These are phyloP conservation scores for Ptychadena robeensis DNA, from an alignment of 2,797 vertebrate species.

Conservation along the genomic window DNA sequence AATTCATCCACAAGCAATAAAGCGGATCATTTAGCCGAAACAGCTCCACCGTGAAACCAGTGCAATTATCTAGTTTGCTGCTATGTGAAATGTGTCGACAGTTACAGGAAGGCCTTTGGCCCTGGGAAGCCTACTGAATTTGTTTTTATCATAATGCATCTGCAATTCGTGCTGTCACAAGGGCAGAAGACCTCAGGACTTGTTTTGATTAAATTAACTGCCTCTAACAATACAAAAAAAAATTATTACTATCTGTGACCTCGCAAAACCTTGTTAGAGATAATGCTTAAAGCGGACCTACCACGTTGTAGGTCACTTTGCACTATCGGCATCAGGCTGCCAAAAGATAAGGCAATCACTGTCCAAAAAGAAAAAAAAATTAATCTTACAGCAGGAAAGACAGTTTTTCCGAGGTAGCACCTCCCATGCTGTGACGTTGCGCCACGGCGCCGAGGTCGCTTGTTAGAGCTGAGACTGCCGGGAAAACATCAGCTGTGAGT, in stretches of 20 bases:
- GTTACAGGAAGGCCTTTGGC: neutral
- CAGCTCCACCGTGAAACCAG: slow-evolving; percentile 1
- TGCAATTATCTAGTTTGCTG: slow-evolving; percentile 15
- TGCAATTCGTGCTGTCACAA: neutral
- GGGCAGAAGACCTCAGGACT: slow-evolving; percentile 13
- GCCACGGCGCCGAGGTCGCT: too few relatives aligned
- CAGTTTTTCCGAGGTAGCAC: too few relatives aligned
- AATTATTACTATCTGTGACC: slow-evolving; percentile 17
- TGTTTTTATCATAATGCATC: slow-evolving; percentile 14
- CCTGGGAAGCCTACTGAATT: slow-evolving; percentile 13
- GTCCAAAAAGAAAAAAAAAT: too few relatives aligned
- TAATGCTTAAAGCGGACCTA: too few relatives aligned
- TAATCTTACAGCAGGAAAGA: too few relatives aligned
- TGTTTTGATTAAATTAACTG: slow-evolving; percentile 33
- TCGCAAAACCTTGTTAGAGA: slow-evolving; percentile 5
- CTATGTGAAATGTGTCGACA: neutral
- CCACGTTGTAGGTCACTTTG: too few relatives aligned
- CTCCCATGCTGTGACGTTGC: too few relatives aligned
- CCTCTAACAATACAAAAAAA: slow-evolving; percentile 11
- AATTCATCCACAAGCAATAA: neutral
- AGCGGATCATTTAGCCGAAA: neutral
- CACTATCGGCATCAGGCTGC: too few relatives aligned
- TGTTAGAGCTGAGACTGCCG: too few relatives aligned
- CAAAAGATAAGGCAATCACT: too few relatives aligned
- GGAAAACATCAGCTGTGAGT: too few relatives aligned